phyloP scores from a whole-genome alignment of 2,888 invertebrate species.

The Stegana nigrithorax region DNA sequence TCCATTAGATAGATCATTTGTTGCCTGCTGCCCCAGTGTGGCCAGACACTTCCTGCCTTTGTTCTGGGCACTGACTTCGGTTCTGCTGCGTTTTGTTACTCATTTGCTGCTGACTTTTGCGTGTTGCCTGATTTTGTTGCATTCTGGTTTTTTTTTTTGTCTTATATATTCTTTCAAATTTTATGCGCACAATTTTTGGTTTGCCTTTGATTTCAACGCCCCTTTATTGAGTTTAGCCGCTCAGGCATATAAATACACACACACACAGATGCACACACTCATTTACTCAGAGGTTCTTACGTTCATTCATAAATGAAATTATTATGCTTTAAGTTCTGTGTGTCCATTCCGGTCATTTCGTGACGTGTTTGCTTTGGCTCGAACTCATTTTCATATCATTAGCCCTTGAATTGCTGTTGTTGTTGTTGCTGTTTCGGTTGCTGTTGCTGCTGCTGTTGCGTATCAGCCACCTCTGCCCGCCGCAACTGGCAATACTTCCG shows the following conservation, averaged over 20 bases:
- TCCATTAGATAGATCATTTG: constrained; percentile 25
- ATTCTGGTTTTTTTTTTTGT: constrained; percentile 5
- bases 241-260: neutral
- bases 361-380: constrained; percentile 50
- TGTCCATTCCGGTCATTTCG: constrained; percentile 8
- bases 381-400: constrained; percentile 64
- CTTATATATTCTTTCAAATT: constrained; percentile 5
- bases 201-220: constrained; percentile 45
- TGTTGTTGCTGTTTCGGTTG: constrained; percentile 30
- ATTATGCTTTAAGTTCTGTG: constrained; percentile 18
- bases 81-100: too few species aligned
- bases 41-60: too few species aligned
- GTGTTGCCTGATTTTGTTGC: constrained; percentile 11
- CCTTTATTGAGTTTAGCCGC: too few species aligned
- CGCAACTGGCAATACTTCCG: constrained; percentile 29
- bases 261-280: neutral
- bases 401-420: constrained; percentile 33
- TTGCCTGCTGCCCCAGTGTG: too few species aligned
- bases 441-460: neutral
- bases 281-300: constrained; percentile 32
- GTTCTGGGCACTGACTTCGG: constrained; percentile 17
- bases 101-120: neutral
- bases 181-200: constrained; percentile 27
- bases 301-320: constrained; percentile 55
- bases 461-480: neutral